These are phyloP conservation scores for Megaceryle maxima DNA, from an alignment of 2,113 vertebrate genomes.

Conservation along the genomic window DNA sequence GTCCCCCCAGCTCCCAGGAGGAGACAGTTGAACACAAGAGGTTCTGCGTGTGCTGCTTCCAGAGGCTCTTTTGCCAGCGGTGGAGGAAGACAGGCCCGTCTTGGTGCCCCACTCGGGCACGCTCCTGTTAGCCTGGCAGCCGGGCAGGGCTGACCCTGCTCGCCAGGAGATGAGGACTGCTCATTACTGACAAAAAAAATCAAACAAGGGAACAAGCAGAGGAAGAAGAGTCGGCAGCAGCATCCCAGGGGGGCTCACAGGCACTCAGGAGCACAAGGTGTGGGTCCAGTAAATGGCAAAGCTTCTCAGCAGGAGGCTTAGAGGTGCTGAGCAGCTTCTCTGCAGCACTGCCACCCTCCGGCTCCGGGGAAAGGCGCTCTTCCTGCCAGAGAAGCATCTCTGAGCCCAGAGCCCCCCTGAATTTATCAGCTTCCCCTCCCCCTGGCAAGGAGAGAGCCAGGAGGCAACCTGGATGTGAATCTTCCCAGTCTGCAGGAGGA, in stretches of 20 bases:
- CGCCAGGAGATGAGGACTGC: not conserved
- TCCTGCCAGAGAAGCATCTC: not conserved
- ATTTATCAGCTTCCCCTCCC: not conserved
- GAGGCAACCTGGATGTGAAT: not conserved
- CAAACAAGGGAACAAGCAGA: not conserved
- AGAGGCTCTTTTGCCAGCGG: not conserved
- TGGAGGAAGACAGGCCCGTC: not conserved
- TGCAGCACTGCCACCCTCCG: slow-evolving; percentile 47
- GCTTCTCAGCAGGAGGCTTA: not conserved
- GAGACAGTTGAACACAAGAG: not conserved
- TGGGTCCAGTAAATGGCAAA: not conserved
- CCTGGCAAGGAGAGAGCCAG: not conserved
- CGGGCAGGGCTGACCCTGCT: not conserved
- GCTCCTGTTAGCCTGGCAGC: not conserved
- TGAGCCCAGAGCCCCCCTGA: accelerated
- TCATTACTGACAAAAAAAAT: not conserved
- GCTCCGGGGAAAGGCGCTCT: not conserved
- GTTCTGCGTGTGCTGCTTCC: accelerated
- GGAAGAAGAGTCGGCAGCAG: not conserved
- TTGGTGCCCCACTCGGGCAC: not conserved
- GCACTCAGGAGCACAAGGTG: not conserved
- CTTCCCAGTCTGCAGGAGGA: not conserved
- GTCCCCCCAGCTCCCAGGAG: not conserved
- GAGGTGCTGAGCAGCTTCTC: not conserved
- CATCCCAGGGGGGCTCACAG: not conserved